Percentiles rank a stretch among this genome's conserved stretches.
Conservation (phyloP, 2,113 vertebrate genomes). For the Heptranchias perlo region DNA sequence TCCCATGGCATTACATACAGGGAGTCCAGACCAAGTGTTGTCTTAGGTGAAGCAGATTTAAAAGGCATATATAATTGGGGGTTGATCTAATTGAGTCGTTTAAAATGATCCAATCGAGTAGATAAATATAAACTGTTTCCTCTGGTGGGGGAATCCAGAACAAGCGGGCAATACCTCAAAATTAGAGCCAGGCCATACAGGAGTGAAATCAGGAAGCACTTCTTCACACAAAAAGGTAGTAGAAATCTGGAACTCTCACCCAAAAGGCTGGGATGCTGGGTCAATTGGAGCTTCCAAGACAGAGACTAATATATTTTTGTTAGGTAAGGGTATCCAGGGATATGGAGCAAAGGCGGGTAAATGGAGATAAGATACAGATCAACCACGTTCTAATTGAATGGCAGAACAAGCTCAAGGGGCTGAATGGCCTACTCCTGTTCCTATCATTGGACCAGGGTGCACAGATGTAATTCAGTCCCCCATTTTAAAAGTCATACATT, state of each 20-base stretch:
- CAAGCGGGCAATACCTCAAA: background rate
- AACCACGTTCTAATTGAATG: background rate
- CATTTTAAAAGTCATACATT: background rate
- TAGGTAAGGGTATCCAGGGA: background rate
- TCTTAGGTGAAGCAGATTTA: background rate
- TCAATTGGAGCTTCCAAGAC: background rate
- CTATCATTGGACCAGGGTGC: too few relatives aligned
- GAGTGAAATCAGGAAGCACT: background rate
- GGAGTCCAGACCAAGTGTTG: background rate
- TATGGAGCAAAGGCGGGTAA: too few relatives aligned
- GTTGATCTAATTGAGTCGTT: background rate
- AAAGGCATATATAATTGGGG: background rate
- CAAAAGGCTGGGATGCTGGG: background rate
- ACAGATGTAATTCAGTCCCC: too few relatives aligned
- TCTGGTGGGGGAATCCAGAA: background rate
- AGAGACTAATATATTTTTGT: background rate
- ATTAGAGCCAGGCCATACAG: too few relatives aligned
- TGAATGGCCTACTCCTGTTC: background rate
- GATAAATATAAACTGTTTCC: too few relatives aligned
- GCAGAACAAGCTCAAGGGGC: background rate
- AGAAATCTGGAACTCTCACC: background rate
- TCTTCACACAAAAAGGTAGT: background rate
- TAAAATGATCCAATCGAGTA: background rate
- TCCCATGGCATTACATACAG: background rate
- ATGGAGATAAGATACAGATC: background rate